A percentile compares a stretch with the other conserved stretches of the same genome.
Evolutionary conservation across 2,797 vertebrate species (phyloP).

Genomic region (Glyptemys insculpta): DNA sequence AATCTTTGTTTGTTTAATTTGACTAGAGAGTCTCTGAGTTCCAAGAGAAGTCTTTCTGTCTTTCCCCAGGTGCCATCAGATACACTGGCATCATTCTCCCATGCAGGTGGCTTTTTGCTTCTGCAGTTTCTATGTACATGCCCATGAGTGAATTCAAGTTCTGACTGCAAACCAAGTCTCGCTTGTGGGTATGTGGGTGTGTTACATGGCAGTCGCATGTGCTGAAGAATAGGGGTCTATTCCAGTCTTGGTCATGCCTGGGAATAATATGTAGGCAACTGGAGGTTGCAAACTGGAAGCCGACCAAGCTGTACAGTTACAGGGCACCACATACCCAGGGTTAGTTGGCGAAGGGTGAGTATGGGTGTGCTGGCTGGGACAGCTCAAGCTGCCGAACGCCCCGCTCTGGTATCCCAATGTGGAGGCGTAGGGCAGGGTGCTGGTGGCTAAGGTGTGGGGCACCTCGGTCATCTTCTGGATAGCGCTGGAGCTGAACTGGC

Average conservation of each 20-base stretch:
- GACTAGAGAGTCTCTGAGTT: constrained; percentile 67
- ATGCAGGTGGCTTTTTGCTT: constrained; percentile 68
- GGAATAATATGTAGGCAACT: constrained; percentile 99
- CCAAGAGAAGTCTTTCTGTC: constrained; percentile 55
- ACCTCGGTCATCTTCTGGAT: constrained; percentile 99
- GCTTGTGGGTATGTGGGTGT: constrained; percentile 7
- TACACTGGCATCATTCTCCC: constrained; percentile 54
- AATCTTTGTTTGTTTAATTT: constrained; percentile 70
- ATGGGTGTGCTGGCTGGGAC: constrained; percentile 98
- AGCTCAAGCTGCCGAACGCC: constrained; percentile 95
- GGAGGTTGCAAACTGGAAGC: constrained; percentile 98
- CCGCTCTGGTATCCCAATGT: constrained; percentile 98
- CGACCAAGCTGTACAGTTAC: constrained; percentile 99
- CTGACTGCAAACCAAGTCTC: constrained; percentile 71
- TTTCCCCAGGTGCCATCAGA: constrained; percentile 48
- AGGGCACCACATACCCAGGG: constrained; percentile 98
- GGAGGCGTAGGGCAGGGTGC: constrained; percentile 95
- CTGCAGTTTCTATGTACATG: constrained; percentile 87
- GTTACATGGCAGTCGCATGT: constrained; percentile 97
- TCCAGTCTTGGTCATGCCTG: constrained; percentile 99
- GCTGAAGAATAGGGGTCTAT: constrained; percentile 98
- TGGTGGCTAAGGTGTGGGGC: constrained; percentile 94
- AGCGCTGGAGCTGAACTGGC: constrained; percentile 96
- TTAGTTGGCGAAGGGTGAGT: constrained; percentile 99
- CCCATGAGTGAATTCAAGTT: constrained; percentile 87